Evolutionary conservation across 2,888 invertebrate genomes (phyloP), one percentile per base, ranked within the genome.

Genomic region (Bedellia somnulentella): DNA sequence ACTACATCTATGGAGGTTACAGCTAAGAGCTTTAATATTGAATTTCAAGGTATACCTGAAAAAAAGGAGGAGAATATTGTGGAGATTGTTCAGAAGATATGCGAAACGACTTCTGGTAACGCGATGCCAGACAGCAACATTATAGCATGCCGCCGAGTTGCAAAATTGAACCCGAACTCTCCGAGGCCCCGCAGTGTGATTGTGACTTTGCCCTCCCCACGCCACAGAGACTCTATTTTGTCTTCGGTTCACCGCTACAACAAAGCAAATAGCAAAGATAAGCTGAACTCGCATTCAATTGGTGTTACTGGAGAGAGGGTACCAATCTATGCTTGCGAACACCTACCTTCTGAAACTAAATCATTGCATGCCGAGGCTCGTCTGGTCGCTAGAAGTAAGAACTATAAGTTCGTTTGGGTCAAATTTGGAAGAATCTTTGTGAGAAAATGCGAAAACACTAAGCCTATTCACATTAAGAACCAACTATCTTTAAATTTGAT

Each of bases 331-430:
- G 24, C 36, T 0, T 11, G 24, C 2, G 38, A 40, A 24, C 39
- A 40, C 26, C 25, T 41, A 5, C 33, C 36, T n/a, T 31, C 32
- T n/a, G 37, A 38, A 24, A 10, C 13, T 15, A 38, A 38, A 23
- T 15, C 31, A n/a, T 15, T 38, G 0, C 33, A 39, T 15, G 29
- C 27, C 11, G 24, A 21, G 13, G 15, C 28, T 5, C 15, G 34
- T 12, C 25, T n/a, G 15, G 9, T 13, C 5, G 28, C 32, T 3
- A 32, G 17, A 13, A 24, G 23, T 10, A 13, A 15, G 9, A 3
- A 5, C 10, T 29, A 29, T 4, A 29, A 11, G 14, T 29, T 23
- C 10, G 29, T 29, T 8, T 29, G 29, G 29, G 23, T 29, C 8
- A 13, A 11, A 15, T 15, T 15, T 14, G 24, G 29, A 4, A 13